These are phyloP conservation scores for Perognathus longimembris DNA, from an alignment of 2,113 vertebrate genomes.

Conservation along the genomic window DNA sequence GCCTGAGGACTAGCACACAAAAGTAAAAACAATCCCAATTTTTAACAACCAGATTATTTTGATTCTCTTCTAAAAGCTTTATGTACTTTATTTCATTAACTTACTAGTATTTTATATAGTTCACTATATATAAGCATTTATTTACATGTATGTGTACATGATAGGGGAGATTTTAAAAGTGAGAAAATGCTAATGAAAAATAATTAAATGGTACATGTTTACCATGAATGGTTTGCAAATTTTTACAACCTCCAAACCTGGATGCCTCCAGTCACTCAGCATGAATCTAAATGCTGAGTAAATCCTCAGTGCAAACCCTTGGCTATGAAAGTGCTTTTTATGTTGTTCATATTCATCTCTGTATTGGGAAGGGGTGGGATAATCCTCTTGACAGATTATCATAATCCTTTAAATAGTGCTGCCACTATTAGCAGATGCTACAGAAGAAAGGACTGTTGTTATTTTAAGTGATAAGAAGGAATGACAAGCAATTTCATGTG, in stretches of 20 bases:
- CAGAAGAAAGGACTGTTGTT: conserved; percentile 15
- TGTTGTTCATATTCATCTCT: conserved; percentile 15
- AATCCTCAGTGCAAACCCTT: conserved; percentile 26
- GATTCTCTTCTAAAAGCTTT: background rate
- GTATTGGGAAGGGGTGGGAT: background rate
- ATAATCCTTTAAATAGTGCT: conserved; percentile 33
- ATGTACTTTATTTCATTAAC: background rate
- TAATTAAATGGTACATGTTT: background rate
- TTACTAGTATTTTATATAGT: background rate
- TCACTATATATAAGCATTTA: background rate
- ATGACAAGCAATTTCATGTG: conserved; percentile 42
- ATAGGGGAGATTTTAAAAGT: background rate
- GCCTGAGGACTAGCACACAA: no score
- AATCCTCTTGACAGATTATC: conserved; percentile 53
- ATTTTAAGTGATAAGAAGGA: conserved; percentile 56
- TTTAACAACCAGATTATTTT: background rate
- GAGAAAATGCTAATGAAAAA: background rate
- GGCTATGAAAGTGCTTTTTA: background rate
- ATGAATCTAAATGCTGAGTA: conserved; percentile 36
- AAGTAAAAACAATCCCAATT: background rate
- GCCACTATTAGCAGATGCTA: conserved; percentile 43
- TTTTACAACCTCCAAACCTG: conserved; percentile 34
- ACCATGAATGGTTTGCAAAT: background rate
- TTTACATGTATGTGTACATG: background rate
- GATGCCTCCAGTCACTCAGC: background rate